Evolutionary conservation across 1,140 invertebrate species (phyloP), one percentile per base, ranked within the genome.

Genomic region (Zaprionus inermis): DNA sequence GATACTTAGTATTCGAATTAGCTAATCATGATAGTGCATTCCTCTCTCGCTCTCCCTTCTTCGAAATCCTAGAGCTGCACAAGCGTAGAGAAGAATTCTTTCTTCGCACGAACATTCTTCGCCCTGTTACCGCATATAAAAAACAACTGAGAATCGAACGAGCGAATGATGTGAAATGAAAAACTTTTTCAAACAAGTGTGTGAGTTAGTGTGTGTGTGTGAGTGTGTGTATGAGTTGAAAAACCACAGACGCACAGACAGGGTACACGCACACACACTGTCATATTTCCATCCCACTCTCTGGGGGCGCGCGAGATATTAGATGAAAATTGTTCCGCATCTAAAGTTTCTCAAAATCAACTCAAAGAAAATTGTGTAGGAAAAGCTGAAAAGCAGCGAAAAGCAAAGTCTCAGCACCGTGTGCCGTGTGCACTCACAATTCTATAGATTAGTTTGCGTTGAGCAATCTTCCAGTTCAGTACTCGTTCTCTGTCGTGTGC

Each of bases 371-470:
- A 86, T 81, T 70, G 63, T 68, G 58, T 78, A 46, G 61, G 32
- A 65, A 65, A 65, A 60, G 58, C 60, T 72, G 51, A 56, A 66
- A 20, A 66, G n/a, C 38, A 41, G 38, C 38, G 22, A 24, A 24
- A 24, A 41, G 38, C 56, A n/a, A n/a, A n/a, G n/a, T n/a, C n/a
- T n/a, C n/a, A 74, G 67, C 51, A 55, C 76, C 66, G 75, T 78
- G 83, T 90, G 85, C 85, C 85, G 85, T 90, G 85, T 90, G 85
- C 85, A 90, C 81, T 90, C 85, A 79, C 63, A 79, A 81, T 85
- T 90, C 91, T 91, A 91, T 91, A 91, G 84, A 89, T 89, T 89
- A 89, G 84, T 91, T 89, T 85, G 89, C 84, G 70, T 85, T 80
- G 81, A 79, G 89, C 89, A 89, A 90, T 82, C 81, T 85, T 91